Percentiles rank a stretch among this genome's conserved stretches.
These are phyloP conservation scores for Deilephila porcellus DNA, from an alignment of 2,888 invertebrate genomes.

Conservation along the genomic window DNA sequence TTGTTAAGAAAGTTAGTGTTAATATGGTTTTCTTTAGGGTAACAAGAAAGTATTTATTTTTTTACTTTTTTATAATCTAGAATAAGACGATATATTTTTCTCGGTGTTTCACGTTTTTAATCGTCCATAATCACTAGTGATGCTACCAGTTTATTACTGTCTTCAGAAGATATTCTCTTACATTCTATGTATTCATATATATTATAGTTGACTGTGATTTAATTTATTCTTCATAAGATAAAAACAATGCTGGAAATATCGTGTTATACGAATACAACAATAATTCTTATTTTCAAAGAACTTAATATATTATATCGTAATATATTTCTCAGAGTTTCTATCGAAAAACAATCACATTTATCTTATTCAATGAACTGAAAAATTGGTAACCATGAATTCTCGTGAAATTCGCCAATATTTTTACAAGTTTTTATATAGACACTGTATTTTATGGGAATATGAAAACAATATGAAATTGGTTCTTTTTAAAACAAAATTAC, in stretches of 20 bases:
- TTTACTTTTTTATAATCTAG: no score
- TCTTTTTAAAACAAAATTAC: background rate
- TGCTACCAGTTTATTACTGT: no score
- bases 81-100: no score
- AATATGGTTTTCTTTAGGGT: background rate
- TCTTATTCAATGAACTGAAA: constrained; percentile 1
- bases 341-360: constrained; percentile 5
- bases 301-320: background rate
- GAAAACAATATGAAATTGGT: no score
- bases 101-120: no score
- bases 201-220: no score
- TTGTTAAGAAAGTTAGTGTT: background rate
- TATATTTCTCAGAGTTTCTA: background rate
- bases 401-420: background rate
- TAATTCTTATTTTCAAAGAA: background rate
- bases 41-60: no score
- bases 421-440: background rate
- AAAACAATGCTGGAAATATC: background rate
- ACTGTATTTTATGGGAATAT: no score
- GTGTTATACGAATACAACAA: background rate
- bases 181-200: no score
- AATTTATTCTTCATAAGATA: background rate
- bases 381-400: background rate
- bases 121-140: no score
- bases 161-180: no score